Evolutionary conservation across 2,797 vertebrate genomes (phyloP).

Genomic region (Glossophaga mutica): DNA sequence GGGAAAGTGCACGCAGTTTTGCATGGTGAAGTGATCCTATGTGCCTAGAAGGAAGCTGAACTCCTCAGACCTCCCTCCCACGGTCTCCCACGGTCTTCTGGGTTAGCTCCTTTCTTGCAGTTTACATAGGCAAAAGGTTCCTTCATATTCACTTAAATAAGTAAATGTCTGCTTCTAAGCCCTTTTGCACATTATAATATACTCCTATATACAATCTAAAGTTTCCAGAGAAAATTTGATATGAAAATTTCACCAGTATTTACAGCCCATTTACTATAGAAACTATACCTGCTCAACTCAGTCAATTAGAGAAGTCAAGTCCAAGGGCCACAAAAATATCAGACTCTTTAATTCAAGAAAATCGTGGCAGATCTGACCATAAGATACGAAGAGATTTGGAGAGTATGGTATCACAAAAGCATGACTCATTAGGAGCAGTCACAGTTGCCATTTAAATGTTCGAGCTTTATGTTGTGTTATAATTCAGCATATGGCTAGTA

Average conservation of each 20-base stretch:
- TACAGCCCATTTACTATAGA: not conserved
- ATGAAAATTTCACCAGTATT: not conserved
- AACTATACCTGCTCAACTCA: not conserved
- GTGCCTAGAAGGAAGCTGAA: not conserved
- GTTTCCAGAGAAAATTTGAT: conserved; percentile 36
- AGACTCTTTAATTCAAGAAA: conserved; percentile 4
- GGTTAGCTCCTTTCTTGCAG: not conserved
- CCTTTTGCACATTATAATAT: not conserved
- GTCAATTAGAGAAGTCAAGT: conserved; percentile 23
- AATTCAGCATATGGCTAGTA: conserved; percentile 57
- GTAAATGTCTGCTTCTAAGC: not conserved
- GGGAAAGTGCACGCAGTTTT: not conserved
- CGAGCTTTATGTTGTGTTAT: conserved; percentile 45
- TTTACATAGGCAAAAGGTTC: not conserved
- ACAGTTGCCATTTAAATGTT: conserved; percentile 54
- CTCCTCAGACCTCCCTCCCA: not conserved
- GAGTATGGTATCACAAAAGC: not conserved
- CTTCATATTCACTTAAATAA: not conserved
- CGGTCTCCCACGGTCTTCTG: too few species aligned
- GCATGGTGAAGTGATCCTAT: not conserved
- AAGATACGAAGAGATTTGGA: not conserved
- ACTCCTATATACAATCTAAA: not conserved
- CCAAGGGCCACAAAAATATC: conserved; percentile 37
- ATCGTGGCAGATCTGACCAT: not conserved
- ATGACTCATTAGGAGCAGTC: conserved; percentile 44